phyloP scores from a whole-genome alignment of 2,113 vertebrate species.

The Protobothrops flavoviridis region DNA sequence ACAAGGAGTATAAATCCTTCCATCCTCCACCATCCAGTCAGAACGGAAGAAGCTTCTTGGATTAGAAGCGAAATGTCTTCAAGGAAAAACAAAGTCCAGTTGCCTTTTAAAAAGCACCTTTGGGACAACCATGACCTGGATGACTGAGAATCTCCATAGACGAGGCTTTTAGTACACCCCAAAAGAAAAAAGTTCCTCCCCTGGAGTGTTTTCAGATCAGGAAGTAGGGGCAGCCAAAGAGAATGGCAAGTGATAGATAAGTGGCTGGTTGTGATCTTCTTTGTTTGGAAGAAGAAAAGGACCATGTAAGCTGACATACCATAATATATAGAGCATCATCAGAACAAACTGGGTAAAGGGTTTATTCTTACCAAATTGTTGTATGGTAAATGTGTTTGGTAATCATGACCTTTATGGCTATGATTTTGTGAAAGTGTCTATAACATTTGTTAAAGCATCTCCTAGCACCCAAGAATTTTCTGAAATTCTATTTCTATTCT shows the following conservation, averaged over 20 bases:
- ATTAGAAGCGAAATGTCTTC: too few relatives aligned
- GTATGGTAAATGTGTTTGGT: not conserved
- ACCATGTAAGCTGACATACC: too few relatives aligned
- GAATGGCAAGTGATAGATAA: not conserved
- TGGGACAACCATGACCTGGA: too few relatives aligned
- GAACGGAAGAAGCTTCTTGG: too few relatives aligned
- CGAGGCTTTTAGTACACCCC: not conserved
- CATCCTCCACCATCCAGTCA: too few relatives aligned
- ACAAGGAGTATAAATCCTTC: too few relatives aligned
- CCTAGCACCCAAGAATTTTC: not conserved
- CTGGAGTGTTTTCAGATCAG: not conserved
- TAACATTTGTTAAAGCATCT: not conserved
- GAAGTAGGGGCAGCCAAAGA: not conserved
- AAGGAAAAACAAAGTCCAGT: too few relatives aligned
- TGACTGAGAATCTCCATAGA: too few relatives aligned
- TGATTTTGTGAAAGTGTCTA: not conserved
- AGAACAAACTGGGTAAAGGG: not conserved
- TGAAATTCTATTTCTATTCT: too few relatives aligned
- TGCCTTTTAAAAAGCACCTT: too few relatives aligned
- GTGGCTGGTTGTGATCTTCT: not conserved
- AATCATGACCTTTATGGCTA: not conserved
- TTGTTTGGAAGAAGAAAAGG: not conserved
- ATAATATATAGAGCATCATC: not conserved
- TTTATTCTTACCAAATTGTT: not conserved
- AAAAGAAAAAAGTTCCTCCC: not conserved